Conservation (phyloP, 2,888 invertebrate genomes). For the Cotesia congregata region DNA sequence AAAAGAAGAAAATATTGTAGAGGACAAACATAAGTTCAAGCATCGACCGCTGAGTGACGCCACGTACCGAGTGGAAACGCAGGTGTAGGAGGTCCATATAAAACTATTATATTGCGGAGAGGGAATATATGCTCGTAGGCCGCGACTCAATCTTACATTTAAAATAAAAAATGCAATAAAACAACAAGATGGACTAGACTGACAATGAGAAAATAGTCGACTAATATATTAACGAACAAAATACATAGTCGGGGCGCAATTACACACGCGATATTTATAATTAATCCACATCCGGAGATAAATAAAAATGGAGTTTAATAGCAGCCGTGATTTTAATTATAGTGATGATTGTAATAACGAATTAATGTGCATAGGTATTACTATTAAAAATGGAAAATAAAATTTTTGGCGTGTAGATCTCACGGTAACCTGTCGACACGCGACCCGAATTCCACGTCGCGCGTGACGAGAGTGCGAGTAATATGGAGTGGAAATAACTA, state of each 20-base stretch:
- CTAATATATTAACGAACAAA: neutral
- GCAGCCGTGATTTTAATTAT: neutral
- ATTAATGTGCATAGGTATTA: neutral
- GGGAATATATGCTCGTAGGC: constrained; percentile 13
- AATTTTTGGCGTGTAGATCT: constrained; percentile 38
- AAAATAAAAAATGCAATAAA: constrained; percentile 20
- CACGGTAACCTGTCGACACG: constrained; percentile 53
- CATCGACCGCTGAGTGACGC: constrained; percentile 56
- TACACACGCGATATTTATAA: neutral
- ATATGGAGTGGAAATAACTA: neutral
- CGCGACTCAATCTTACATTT: constrained; percentile 30
- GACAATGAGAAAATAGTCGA: constrained; percentile 1
- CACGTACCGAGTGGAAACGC: constrained; percentile 53
- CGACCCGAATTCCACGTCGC: constrained; percentile 62
- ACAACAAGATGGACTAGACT: constrained; percentile 14
- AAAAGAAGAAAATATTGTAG: too few species aligned
- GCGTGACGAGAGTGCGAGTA: constrained; percentile 45
- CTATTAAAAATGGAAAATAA: constrained; percentile 15
- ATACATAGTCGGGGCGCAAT: neutral
- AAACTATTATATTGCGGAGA: constrained; percentile 35
- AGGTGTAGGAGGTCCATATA: constrained; percentile 46
- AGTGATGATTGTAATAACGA: neutral
- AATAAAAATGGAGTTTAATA: neutral
- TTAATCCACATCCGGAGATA: constrained; percentile 16
- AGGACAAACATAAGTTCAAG: too few species aligned